Evolutionary conservation across 1,140 invertebrate species (phyloP).

Genomic region (Drosophila athabasca): DNA sequence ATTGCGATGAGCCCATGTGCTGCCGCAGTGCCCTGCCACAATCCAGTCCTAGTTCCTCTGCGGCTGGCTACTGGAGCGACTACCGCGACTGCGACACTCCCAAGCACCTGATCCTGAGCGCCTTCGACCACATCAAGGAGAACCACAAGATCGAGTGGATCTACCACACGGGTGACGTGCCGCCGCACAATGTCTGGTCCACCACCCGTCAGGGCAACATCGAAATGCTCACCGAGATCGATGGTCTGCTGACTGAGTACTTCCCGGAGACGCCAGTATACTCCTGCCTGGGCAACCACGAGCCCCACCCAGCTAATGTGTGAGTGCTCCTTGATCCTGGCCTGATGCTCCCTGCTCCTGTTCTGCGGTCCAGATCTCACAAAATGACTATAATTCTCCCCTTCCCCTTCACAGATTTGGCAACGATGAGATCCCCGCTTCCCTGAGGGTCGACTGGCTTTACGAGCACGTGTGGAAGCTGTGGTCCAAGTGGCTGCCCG

Average conservation of each 20-base stretch:
- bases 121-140: constrained; percentile 85
- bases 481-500: constrained; percentile 88
- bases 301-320: constrained; percentile 92
- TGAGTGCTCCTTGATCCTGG: constrained; percentile 43
- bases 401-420: constrained; percentile 26
- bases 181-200: constrained; percentile 93
- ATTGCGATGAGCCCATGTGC: constrained; percentile 90
- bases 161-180: constrained; percentile 93
- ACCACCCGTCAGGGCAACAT: constrained; percentile 88
- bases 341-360: background rate
- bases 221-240: constrained; percentile 86
- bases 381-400: too few relatives aligned
- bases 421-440: constrained; percentile 69
- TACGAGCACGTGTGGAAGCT: constrained; percentile 87
- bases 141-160: constrained; percentile 89
- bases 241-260: constrained; percentile 85
- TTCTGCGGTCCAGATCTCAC: constrained; percentile 7
- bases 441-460: constrained; percentile 86
- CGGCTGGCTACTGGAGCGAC: constrained; percentile 90
- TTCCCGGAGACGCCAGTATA: constrained; percentile 88
- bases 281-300: constrained; percentile 93
- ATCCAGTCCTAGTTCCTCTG: constrained; percentile 7
- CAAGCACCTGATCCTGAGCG: constrained; percentile 86
- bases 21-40: constrained; percentile 85
- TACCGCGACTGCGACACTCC: constrained; percentile 90